Base-by-base conservation (phyloP, 2,888 invertebrate species). In the Eilema depressum region DNA sequence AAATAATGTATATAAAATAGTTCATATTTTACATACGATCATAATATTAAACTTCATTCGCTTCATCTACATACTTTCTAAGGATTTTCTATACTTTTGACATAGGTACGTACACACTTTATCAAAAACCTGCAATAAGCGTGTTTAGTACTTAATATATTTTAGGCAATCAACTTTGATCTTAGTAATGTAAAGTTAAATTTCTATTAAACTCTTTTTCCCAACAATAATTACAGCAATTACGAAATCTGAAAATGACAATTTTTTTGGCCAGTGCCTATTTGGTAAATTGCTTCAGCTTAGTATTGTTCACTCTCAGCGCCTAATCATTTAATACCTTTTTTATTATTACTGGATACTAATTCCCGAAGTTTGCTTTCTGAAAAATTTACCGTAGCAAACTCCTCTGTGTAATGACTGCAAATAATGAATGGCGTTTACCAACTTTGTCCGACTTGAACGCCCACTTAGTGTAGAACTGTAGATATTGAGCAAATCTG, bases 321-420 rank as follows among this genome's bases (percentile, higher is more conserved):
- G 20, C 47, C 20, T 47, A 47, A 47, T 47, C 47, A 47, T 5
- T 20, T 47, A 47, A 47, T 47, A 47, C 8, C 47, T 47, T 47
- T 47, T 47, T 47, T 1, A n/a, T n/a, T n/a, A 28, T 25, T 11
- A 59, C 17, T 25, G 59, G 14, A 7, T 17, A 60, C 20, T 28
- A 60, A n/a, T 30, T n/a, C 5, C 30, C 20, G 20, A 33, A 41
- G 66, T 66, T 70, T 23, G 53, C 57, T 25, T 57, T 59, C 23
- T 12, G 12, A 8, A 23, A 26, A 53, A 66, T 28, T 70, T 71
- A 68, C 64, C 56, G 20, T 25, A 11, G 14, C 0, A 59, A 69
- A 70, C 26, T 76, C 47, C 62, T 63, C 30, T 37, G 70, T 63
- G 60, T 70, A 71, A 74, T 74, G 63, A 68, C 62, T 68, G 64